A percentile compares a stretch with the other conserved stretches of the same genome.
phyloP scores from a whole-genome alignment of 2,888 invertebrate species.

The Podabrus alpinus region DNA sequence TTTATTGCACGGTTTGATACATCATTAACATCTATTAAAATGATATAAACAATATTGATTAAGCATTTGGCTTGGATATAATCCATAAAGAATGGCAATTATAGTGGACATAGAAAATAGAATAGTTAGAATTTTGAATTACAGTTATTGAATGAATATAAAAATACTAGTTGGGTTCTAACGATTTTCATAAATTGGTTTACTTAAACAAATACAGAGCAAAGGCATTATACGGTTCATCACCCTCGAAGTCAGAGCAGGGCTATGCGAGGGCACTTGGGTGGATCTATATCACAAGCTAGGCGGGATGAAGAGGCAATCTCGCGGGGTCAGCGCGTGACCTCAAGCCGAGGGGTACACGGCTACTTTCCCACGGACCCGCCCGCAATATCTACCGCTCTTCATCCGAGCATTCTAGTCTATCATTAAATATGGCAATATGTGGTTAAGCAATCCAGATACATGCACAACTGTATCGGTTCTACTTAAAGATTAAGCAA shows the following conservation, averaged over 20 bases:
- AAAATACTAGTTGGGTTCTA: conserved; percentile 15
- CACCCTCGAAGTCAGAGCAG: conserved; percentile 28
- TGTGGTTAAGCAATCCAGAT: conserved; percentile 52
- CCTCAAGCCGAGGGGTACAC: conserved; percentile 58
- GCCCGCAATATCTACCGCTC: conserved; percentile 58
- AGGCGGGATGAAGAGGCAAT: conserved; percentile 40
- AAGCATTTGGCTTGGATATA: neutral
- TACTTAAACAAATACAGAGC: conserved; percentile 25
- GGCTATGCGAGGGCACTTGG: conserved; percentile 37
- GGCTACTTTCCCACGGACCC: conserved; percentile 59
- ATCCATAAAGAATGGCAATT: neutral
- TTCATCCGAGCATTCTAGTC: conserved; percentile 55
- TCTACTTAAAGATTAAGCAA: conserved; percentile 38
- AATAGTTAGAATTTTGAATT: neutral
- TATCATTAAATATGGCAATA: conserved; percentile 59
- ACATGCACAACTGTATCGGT: conserved; percentile 51
- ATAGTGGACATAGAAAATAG: neutral
- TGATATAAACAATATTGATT: neutral
- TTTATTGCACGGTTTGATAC: neutral
- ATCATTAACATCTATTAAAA: neutral
- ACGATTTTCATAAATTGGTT: conserved; percentile 20
- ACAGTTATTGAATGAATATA: neutral
- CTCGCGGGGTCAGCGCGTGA: conserved; percentile 56
- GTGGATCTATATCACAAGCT: conserved; percentile 53
- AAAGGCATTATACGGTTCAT: conserved; percentile 29